Conservation (phyloP, 2,888 invertebrate species). For the Rhaphigaster nebulosa region DNA sequence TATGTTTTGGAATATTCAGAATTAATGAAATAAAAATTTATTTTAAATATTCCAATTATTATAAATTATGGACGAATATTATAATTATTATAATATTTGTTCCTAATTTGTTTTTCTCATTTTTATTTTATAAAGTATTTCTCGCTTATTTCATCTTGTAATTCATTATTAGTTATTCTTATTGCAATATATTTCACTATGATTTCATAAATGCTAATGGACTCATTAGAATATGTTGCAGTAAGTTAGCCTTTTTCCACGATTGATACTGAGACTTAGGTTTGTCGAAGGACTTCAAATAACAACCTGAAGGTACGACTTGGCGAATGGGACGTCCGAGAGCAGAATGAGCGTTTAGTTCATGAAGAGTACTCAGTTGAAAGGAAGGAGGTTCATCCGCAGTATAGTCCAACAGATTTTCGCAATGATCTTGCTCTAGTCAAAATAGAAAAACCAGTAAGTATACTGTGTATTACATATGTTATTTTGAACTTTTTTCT, state of each 20-base stretch:
- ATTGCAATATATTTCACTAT: slow-evolving; percentile 31
- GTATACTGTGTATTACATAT: too few relatives aligned
- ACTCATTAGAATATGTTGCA: slow-evolving; percentile 28
- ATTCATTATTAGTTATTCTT: background rate
- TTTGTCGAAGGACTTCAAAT: slow-evolving; percentile 80
- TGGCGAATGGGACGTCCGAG: slow-evolving; percentile 94
- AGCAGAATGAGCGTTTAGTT: slow-evolving; percentile 83
- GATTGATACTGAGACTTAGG: slow-evolving; percentile 39
- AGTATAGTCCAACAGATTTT: slow-evolving; percentile 92
- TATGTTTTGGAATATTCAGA: too few relatives aligned
- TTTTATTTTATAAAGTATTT: background rate
- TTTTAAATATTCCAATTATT: too few relatives aligned
- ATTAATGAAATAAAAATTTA: too few relatives aligned
- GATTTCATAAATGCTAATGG: slow-evolving; percentile 8
- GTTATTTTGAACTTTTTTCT: background rate
- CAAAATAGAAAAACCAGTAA: slow-evolving; percentile 77
- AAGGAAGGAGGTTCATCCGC: slow-evolving; percentile 89
- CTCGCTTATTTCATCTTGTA: background rate
- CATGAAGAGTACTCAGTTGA: slow-evolving; percentile 92
- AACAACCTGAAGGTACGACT: slow-evolving; percentile 89
- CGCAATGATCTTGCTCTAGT: slow-evolving; percentile 90
- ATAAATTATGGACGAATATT: too few relatives aligned
- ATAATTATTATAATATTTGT: too few relatives aligned
- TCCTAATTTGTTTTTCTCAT: too few relatives aligned
- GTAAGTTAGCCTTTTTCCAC: slow-evolving; percentile 63